Conservation (phyloP, 2,888 invertebrate species). For the Epinotia bilunana region DNA sequence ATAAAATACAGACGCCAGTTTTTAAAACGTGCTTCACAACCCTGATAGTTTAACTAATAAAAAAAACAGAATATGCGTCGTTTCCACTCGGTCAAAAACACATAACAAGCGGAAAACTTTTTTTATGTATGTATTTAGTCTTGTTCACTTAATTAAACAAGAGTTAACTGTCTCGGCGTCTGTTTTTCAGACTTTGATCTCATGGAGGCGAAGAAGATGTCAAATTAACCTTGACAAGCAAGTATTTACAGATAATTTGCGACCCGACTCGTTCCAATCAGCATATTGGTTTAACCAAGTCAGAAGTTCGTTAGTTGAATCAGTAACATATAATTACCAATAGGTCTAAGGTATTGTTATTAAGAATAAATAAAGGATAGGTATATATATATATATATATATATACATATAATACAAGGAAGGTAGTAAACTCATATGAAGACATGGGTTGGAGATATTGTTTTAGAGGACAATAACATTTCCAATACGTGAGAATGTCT, state of each 20-base stretch:
- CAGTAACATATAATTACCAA: background rate
- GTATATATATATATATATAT: background rate
- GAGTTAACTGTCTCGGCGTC: background rate
- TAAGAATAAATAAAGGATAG: background rate
- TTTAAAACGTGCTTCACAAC: too few species aligned
- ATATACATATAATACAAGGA: background rate
- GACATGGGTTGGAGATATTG: background rate
- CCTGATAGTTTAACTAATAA: too few species aligned
- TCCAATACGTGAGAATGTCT: constrained; percentile 6
- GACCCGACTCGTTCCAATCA: constrained; percentile 14
- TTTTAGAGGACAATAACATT: background rate
- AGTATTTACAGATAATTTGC: constrained; percentile 7
- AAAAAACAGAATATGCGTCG: too few species aligned
- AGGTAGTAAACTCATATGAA: background rate
- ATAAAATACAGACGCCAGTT: too few species aligned
- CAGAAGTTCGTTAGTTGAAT: constrained; percentile 20
- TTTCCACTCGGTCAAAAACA: too few species aligned
- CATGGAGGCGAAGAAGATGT: background rate
- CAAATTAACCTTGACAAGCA: background rate
- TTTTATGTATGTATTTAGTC: background rate
- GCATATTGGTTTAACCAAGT: constrained; percentile 14
- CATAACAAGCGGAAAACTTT: too few species aligned
- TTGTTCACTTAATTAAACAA: background rate
- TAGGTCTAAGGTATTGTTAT: background rate
- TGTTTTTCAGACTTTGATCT: background rate